These are phyloP conservation scores for Eurois occulta DNA, from an alignment of 2,888 invertebrate species.

Conservation along the genomic window DNA sequence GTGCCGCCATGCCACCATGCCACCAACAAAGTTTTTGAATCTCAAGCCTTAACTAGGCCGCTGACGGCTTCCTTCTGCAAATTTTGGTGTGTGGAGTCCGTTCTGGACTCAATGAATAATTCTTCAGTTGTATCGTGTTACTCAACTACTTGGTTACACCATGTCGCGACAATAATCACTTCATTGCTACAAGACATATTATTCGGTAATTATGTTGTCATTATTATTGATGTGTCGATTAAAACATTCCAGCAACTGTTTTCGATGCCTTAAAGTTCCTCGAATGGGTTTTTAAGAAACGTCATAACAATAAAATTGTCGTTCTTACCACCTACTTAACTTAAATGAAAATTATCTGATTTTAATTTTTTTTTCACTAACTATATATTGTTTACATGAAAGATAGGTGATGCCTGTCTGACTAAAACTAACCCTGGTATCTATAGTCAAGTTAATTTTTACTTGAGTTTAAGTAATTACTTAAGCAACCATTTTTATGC, in stretches of 20 bases:
- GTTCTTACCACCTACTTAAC: constrained; percentile 18
- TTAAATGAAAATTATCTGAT: neutral
- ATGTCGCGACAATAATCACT: constrained; percentile 5
- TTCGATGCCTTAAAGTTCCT: constrained; percentile 10
- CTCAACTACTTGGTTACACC: constrained; percentile 15
- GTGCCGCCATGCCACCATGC: too few species aligned
- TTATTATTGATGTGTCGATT: constrained; percentile 52
- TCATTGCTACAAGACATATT: constrained; percentile 22
- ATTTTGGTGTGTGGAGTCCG: too few species aligned
- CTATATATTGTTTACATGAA: too few species aligned
- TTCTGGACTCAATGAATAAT: neutral
- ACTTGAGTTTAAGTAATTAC: too few species aligned
- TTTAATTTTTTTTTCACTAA: neutral
- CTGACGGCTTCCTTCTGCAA: too few species aligned
- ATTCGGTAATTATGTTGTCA: constrained; percentile 45
- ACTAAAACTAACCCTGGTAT: too few species aligned
- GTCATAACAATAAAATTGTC: constrained; percentile 13
- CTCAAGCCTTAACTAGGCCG: too few species aligned
- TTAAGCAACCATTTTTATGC: too few species aligned
- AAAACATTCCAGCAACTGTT: constrained; percentile 25
- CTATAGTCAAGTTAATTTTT: too few species aligned
- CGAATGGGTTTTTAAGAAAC: constrained; percentile 15
- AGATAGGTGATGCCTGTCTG: too few species aligned
- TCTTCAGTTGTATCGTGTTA: constrained; percentile 6
- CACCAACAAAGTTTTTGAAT: too few species aligned